Evolutionary conservation across 1,140 invertebrate genomes (phyloP).

Genomic region (Mercenaria mercenaria): DNA sequence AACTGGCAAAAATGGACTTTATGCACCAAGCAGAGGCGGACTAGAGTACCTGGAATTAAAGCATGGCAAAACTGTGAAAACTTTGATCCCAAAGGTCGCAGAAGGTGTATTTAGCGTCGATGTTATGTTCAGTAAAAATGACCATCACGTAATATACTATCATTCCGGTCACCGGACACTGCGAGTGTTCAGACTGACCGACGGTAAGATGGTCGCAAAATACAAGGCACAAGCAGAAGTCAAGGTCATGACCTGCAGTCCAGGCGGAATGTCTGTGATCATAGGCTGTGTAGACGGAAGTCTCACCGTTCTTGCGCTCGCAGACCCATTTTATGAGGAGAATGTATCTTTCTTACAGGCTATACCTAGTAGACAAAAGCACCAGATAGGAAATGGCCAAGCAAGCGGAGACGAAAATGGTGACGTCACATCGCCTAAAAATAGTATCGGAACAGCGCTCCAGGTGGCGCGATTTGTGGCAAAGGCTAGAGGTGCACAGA

Average conservation of each 20-base stretch:
- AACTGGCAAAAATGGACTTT: constrained; percentile 93
- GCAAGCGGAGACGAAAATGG: constrained; percentile 65
- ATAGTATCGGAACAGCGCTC: constrained; percentile 79
- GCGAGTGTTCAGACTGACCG: constrained; percentile 94
- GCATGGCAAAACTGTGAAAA: constrained; percentile 92
- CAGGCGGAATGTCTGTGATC: constrained; percentile 92
- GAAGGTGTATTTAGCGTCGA: constrained; percentile 99
- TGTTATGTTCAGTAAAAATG: constrained; percentile 96
- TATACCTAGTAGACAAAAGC: constrained; percentile 77
- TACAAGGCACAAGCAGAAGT: constrained; percentile 97
- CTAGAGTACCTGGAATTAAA: constrained; percentile 89
- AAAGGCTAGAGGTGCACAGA: constrained; percentile 81
- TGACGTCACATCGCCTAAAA: constrained; percentile 74
- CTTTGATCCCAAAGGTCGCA: constrained; percentile 94
- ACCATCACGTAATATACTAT: constrained; percentile 98
- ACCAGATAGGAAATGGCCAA: constrained; percentile 53
- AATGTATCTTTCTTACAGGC: constrained; percentile 80
- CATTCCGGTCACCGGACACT: constrained; percentile 97
- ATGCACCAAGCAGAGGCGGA: constrained; percentile 96
- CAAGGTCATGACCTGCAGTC: constrained; percentile 93
- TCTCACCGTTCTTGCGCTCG: constrained; percentile 95
- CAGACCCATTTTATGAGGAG: constrained; percentile 90
- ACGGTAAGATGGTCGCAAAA: constrained; percentile 96
- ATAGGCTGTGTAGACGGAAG: constrained; percentile 97
- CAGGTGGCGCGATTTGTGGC: constrained; percentile 84